A percentile compares a stretch with the other conserved stretches of the same genome.
These are phyloP conservation scores for Tetramorium bicarinatum DNA, from an alignment of 2,888 invertebrate species.

Conservation along the genomic window DNA sequence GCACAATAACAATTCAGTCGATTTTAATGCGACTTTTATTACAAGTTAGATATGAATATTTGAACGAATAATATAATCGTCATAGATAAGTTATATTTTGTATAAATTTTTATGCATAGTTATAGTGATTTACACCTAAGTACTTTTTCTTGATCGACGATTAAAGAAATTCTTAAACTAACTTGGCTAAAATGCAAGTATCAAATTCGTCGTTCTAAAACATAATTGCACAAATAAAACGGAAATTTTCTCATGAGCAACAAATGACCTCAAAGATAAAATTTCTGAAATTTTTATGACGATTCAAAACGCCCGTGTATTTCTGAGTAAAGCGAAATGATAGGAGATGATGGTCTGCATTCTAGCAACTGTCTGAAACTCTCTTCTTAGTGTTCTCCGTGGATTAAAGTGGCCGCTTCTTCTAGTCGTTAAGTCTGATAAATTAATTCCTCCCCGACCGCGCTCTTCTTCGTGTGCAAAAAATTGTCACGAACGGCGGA, in stretches of 20 bases:
- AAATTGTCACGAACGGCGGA: conserved; percentile 40
- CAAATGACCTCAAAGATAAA: background rate
- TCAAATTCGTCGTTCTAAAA: background rate
- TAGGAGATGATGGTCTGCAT: background rate
- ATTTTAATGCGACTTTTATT: background rate
- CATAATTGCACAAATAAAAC: background rate
- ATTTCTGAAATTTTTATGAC: background rate
- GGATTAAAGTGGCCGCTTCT: conserved; percentile 39
- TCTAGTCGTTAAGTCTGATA: conserved; percentile 52
- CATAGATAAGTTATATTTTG: background rate
- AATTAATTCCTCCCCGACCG: conserved; percentile 52
- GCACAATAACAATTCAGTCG: background rate
- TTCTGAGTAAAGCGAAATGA: background rate
- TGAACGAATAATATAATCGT: conserved; percentile 15
- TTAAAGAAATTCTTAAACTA: background rate
- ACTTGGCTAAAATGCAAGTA: background rate
- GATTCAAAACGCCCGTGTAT: background rate
- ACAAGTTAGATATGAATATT: background rate
- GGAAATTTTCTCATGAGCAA: background rate
- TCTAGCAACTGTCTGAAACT: background rate
- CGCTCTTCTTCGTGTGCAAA: conserved; percentile 19
- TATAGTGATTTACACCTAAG: background rate
- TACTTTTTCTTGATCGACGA: background rate
- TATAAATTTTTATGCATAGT: background rate
- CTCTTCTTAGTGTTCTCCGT: conserved; percentile 1